Conservation (phyloP, 2,888 invertebrate genomes). For the Camponotus fellah region DNA sequence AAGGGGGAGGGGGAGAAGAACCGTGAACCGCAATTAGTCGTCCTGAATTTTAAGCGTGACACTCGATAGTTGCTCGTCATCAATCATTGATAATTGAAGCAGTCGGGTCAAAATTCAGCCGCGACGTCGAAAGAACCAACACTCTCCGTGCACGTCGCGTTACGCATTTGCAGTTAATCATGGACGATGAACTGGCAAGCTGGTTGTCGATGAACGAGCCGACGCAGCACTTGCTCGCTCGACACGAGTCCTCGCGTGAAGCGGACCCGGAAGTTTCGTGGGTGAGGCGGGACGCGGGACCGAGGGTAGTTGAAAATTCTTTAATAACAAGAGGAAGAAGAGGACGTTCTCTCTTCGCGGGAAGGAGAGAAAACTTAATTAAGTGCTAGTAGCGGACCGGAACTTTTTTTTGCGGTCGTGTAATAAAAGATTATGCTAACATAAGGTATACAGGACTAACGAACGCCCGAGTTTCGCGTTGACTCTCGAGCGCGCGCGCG, state of each 20-base stretch:
- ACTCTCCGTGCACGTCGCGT: neutral
- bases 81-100: constrained; percentile 18
- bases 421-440: constrained; percentile 58
- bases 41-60: constrained; percentile 19
- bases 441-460: constrained; percentile 56
- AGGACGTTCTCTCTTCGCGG: neutral
- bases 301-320: constrained; percentile 47
- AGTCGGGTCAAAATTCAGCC: neutral
- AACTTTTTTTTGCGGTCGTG: constrained; percentile 52
- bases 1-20: too few species aligned
- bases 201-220: neutral
- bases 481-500: constrained; percentile 35
- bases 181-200: constrained; percentile 4
- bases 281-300: neutral
- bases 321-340: constrained; percentile 47
- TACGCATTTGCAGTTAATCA: neutral
- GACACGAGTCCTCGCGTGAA: constrained; percentile 6
- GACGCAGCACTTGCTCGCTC: neutral
- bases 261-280: constrained; percentile 35
- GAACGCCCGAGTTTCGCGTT: constrained; percentile 48
- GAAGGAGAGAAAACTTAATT: constrained; percentile 46
- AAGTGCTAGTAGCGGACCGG: constrained; percentile 51
- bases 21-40: constrained; percentile 6
- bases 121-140: neutral
- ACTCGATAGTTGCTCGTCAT: neutral